Conservation (phyloP, 2,888 invertebrate species). For the Acronicta psi region DNA sequence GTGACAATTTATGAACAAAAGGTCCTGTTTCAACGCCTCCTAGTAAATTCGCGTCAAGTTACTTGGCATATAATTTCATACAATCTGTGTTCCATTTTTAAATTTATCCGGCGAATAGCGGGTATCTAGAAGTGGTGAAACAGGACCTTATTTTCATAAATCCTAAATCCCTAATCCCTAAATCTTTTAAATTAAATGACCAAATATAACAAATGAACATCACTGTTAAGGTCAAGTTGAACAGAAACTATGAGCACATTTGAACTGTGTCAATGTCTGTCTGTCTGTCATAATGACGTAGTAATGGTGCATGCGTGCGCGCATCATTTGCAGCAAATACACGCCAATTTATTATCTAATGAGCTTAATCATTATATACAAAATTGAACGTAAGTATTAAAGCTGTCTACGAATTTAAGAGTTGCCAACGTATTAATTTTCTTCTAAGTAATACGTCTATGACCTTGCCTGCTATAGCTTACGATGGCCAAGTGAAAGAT, state of each 20-base stretch:
- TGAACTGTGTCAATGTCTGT: conserved; percentile 51
- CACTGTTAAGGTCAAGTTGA: conserved; percentile 35
- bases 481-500: too few relatives aligned
- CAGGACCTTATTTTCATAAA: too few relatives aligned
- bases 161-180: too few relatives aligned
- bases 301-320: conserved; percentile 51
- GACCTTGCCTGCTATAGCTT: too few relatives aligned
- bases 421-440: neutral
- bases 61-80: too few relatives aligned
- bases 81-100: too few relatives aligned
- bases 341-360: conserved; percentile 32
- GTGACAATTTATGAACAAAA: too few relatives aligned
- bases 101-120: too few relatives aligned
- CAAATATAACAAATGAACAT: conserved; percentile 11
- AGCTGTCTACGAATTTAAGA: neutral
- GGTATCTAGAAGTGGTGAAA: too few relatives aligned
- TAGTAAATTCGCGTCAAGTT: too few relatives aligned
- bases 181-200: neutral
- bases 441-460: neutral
- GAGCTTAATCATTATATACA: conserved; percentile 6
- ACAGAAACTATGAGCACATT: conserved; percentile 5
- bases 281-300: conserved; percentile 26
- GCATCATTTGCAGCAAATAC: conserved; percentile 45
- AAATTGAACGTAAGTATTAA: neutral
- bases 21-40: too few relatives aligned